A percentile compares a stretch with the other conserved stretches of the same genome.
phyloP scores from a whole-genome alignment of 2,113 vertebrate species.

The Phylloscopus trochilus region DNA sequence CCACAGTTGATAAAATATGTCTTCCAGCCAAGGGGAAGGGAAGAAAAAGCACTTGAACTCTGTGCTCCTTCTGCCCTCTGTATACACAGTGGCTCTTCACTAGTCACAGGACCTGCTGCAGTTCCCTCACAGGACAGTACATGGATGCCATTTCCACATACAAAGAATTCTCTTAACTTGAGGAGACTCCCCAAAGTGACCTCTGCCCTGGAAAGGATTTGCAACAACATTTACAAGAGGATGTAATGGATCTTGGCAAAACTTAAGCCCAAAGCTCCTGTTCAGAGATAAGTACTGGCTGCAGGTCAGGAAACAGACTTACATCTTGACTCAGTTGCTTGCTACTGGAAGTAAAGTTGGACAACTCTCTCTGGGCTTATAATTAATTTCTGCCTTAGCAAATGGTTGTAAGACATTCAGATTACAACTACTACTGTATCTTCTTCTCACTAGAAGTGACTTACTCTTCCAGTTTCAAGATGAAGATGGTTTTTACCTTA shows the following conservation, averaged over 20 bases:
- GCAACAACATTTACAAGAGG: neutral
- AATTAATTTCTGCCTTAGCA: neutral
- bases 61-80: neutral
- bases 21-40: neutral
- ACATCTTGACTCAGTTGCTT: neutral
- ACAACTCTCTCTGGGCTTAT: neutral
- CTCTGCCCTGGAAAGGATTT: neutral
- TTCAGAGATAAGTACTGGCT: neutral
- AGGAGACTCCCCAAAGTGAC: rapidly evolving
- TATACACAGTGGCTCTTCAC: neutral
- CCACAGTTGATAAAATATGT: neutral
- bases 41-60: neutral
- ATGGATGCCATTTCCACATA: neutral
- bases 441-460: neutral
- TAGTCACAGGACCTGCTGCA: neutral
- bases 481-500: neutral
- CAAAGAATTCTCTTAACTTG: neutral
- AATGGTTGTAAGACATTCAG: neutral
- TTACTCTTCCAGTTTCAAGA: neutral
- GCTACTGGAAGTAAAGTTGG: neutral
- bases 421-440: neutral
- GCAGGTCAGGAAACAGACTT: neutral
- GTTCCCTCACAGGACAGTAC: neutral
- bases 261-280: neutral
- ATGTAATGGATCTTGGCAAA: neutral